phyloP scores from a whole-genome alignment of 2,888 invertebrate genomes.

The Mesochorus sp. region DNA sequence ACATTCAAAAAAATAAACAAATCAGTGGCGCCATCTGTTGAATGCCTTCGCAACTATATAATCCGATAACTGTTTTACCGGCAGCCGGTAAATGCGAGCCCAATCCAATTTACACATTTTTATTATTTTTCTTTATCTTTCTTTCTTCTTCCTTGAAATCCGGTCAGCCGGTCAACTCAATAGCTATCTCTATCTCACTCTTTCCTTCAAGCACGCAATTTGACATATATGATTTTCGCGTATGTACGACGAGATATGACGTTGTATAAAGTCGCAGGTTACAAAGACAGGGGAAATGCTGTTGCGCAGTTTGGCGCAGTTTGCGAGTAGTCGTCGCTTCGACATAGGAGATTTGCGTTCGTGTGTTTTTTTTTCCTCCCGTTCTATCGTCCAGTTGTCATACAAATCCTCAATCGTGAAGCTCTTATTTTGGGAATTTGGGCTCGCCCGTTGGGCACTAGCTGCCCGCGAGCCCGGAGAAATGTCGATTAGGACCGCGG shows the following conservation, averaged over 20 bases:
- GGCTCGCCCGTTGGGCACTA: slow-evolving; percentile 75
- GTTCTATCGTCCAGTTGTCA: neutral
- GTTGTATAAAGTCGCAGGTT: neutral
- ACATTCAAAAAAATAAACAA: neutral
- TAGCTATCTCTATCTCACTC: neutral
- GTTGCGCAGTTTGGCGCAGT: slow-evolving; percentile 35
- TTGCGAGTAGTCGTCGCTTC: slow-evolving; percentile 23
- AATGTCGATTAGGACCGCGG: slow-evolving; percentile 78
- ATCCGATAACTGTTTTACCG: neutral
- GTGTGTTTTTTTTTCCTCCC: neutral
- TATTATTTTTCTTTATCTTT: neutral
- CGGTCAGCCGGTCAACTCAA: neutral
- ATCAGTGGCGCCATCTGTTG: neutral
- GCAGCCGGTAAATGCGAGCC: neutral
- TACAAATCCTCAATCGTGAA: slow-evolving; percentile 58
- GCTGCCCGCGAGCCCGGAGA: slow-evolving; percentile 74
- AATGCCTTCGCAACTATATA: neutral
- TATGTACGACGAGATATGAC: slow-evolving; percentile 38
- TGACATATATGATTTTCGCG: neutral
- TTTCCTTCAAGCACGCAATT: neutral
- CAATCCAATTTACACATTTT: neutral
- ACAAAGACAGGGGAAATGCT: slow-evolving; percentile 6
- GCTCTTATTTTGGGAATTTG: slow-evolving; percentile 61
- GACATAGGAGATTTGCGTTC: slow-evolving; percentile 11
- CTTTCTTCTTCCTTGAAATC: neutral